Evolutionary conservation across 2,113 vertebrate species (phyloP), one percentile per base, ranked within the genome.

Genomic region (Lasiurus borealis): DNA sequence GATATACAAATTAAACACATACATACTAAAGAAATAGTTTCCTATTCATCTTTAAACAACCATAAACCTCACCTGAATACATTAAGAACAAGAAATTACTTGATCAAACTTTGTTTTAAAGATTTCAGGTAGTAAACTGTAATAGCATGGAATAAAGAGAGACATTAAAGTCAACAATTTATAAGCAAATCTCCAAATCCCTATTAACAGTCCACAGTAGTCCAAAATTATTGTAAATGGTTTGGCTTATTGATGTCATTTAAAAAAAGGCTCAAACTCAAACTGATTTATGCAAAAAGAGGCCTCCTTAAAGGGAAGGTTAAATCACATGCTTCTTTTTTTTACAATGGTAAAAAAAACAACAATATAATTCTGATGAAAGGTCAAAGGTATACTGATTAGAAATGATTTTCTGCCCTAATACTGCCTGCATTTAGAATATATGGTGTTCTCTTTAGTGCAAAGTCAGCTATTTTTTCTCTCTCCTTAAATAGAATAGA

Each of bases 381-480:
- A 91, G 50, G 36, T 78, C 40, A 64, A 92, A 76, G n/a, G 19
- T 27, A 52, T 40, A 66, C 4, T 90, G 36, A 88, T 57, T 25
- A 95, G n/a, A 89, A 94, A 82, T 86, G 50, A 62, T 57, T 89
- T 95, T 95, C 76, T 94, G 59, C n/a, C 66, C 31, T 85, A 90
- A 73, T 89, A 82, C 1, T 93, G 13, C 76, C 44, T 90, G 9
- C 34, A 94, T 72, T 71, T 69, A 84, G 11, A 93, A 77, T 59
- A n/a, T n/a, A 83, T 71, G 34, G 23, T 78, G 92, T 82, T 96
- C 59, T 90, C 13, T 86, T 10, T 75, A 72, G 54, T 90, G 23
- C 36, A 64, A 87, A 81, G 52, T 73, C 29, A 82, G 34, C 34
- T 62, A 34, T 59, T 95, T 66, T 54, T 73, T 19, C 40, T 75